Evolutionary conservation across 2,888 invertebrate species (phyloP).

Genomic region (Celastrina argiolus): DNA sequence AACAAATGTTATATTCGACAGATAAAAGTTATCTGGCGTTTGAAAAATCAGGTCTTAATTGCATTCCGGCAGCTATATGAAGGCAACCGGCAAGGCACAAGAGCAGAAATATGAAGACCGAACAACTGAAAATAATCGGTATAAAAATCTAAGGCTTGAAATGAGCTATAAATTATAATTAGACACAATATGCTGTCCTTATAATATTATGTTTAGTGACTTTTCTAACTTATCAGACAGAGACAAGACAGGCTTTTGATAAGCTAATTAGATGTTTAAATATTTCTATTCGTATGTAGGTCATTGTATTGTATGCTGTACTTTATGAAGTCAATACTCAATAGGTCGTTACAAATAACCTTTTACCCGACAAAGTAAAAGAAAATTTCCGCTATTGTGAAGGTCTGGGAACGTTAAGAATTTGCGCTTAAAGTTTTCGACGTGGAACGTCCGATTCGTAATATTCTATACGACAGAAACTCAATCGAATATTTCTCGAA

Average conservation of each 20-base stretch:
- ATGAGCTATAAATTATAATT: background rate
- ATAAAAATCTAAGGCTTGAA: background rate
- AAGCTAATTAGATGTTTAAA: no score
- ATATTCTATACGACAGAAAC: background rate
- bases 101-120: background rate
- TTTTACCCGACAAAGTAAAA: background rate
- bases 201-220: no score
- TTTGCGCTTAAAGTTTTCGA: conserved; percentile 1
- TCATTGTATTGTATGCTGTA: background rate
- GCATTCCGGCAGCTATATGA: no score
- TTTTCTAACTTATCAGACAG: no score
- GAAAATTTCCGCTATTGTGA: background rate
- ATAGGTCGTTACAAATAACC: conserved; percentile 5
- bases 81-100: no score
- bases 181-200: no score
- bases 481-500: background rate
- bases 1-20: no score
- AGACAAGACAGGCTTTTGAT: no score
- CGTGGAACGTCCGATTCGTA: background rate
- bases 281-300: no score
- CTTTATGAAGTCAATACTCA: background rate
- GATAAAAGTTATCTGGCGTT: no score
- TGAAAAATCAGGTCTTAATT: no score
- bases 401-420: conserved; percentile 3
- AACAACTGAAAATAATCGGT: background rate